Conservation (phyloP, 2,797 vertebrate species). For the Parambassis ranga region DNA sequence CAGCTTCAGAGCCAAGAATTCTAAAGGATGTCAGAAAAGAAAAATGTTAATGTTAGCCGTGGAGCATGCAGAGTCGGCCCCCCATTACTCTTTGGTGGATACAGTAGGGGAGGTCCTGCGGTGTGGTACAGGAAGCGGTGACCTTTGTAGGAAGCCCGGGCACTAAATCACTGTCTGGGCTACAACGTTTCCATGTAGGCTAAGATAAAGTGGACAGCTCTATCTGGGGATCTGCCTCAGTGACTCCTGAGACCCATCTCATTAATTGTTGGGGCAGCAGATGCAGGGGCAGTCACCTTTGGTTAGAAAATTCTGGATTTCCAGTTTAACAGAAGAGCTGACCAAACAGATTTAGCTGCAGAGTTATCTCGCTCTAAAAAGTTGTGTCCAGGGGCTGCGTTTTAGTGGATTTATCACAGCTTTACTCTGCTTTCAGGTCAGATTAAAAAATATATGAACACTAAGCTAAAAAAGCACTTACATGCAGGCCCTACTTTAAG, state of each 20-base stretch:
- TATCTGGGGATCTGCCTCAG: conserved; percentile 77
- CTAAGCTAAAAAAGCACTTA: too few relatives aligned
- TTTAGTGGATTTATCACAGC: background rate
- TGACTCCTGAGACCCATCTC: conserved; percentile 74
- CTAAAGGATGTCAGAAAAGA: conserved; percentile 54
- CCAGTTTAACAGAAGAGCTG: conserved; percentile 59
- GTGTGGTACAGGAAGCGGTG: conserved; percentile 69
- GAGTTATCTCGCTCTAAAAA: conserved; percentile 25
- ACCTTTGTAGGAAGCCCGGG: conserved; percentile 72
- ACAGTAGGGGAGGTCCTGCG: conserved; percentile 68
- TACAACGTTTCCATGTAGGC: conserved; percentile 62
- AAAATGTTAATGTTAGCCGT: conserved; percentile 64
- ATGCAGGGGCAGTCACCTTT: conserved; percentile 77
- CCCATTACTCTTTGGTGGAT: conserved; percentile 66
- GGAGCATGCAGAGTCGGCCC: conserved; percentile 61
- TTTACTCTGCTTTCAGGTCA: background rate
- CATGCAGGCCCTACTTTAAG: too few relatives aligned
- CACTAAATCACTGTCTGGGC: conserved; percentile 81
- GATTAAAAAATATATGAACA: background rate
- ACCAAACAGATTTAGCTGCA: conserved; percentile 43
- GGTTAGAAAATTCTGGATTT: conserved; percentile 75
- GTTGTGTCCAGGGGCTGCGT: conserved; percentile 4
- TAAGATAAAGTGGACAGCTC: conserved; percentile 80
- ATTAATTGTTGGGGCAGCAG: conserved; percentile 78
- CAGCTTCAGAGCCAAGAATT: conserved; percentile 22